These are phyloP conservation scores for Callopanchax toddi DNA, from an alignment of 2,113 vertebrate genomes.

Conservation along the genomic window DNA sequence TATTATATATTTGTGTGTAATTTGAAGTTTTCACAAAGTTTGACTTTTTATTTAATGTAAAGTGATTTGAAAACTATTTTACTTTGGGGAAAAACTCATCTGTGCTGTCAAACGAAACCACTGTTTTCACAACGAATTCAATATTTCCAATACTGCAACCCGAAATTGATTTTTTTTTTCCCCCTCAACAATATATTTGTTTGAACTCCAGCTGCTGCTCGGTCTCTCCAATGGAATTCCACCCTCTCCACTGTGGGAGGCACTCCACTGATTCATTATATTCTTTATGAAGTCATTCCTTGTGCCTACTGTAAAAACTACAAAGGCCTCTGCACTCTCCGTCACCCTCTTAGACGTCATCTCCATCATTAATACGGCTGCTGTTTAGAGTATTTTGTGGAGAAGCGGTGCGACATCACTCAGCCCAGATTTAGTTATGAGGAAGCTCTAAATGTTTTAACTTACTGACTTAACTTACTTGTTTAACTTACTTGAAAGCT, in stretches of 20 bases:
- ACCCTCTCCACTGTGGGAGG: conserved; percentile 22
- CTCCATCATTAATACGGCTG: conserved; percentile 6
- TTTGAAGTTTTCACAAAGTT: not conserved
- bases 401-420: not conserved
- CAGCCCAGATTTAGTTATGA: not conserved
- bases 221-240: conserved; percentile 11
- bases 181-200: conserved; percentile 35
- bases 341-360: conserved; percentile 1
- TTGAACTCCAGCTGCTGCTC: conserved; percentile 54
- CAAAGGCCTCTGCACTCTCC: conserved; percentile 11
- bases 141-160: conserved; percentile 12
- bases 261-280: conserved; percentile 28
- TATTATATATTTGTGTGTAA: not conserved
- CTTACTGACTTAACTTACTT: too few species aligned
- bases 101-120: conserved; percentile 8
- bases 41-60: not conserved
- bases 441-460: not conserved
- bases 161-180: conserved; percentile 36
- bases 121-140: conserved; percentile 31
- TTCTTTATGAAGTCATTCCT: conserved; percentile 48
- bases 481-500: too few species aligned
- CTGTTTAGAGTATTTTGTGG: not conserved
- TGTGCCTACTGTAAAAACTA: conserved; percentile 26
- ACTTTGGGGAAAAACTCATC: conserved; percentile 13
- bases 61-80: not conserved